These are phyloP conservation scores for Dendronephthya gigantea DNA, from an alignment of 64 coral and sea anemone genomes.

Conservation along the genomic window DNA sequence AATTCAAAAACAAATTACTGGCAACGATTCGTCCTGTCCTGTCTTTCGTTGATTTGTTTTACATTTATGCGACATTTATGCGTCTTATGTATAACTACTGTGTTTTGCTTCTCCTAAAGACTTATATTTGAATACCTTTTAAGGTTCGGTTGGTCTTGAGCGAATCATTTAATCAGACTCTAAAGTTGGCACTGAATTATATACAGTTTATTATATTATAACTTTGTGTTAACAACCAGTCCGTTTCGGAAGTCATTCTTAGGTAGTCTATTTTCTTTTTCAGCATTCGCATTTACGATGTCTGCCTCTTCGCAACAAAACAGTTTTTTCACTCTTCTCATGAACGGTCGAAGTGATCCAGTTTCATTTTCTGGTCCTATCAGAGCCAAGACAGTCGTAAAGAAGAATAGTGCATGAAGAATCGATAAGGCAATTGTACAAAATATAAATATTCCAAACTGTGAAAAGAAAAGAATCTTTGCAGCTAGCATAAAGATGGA, in stretches of 20 bases:
- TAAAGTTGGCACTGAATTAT: no score
- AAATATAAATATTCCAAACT: constrained; percentile 2
- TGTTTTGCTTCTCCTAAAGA: no score
- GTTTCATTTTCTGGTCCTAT: constrained; percentile 6
- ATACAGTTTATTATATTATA: no score
- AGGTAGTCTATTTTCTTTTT: background rate
- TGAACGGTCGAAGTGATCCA: constrained; percentile 17
- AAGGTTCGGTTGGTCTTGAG: no score
- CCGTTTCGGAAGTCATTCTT: background rate
- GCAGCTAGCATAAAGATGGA: background rate
- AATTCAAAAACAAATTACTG: no score
- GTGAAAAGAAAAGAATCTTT: background rate
- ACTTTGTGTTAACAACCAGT: background rate
- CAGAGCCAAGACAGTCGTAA: background rate
- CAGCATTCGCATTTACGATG: background rate
- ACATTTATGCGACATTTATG: no score
- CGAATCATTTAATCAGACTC: no score
- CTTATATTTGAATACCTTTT: no score
- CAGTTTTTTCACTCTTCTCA: background rate
- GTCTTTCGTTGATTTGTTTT: no score
- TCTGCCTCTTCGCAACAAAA: background rate
- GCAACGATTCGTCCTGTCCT: no score
- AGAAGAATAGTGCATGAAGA: background rate
- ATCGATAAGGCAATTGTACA: background rate
- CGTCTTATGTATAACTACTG: no score